Conservation (phyloP, 2,797 vertebrate genomes). For the Syncerus caffer region DNA sequence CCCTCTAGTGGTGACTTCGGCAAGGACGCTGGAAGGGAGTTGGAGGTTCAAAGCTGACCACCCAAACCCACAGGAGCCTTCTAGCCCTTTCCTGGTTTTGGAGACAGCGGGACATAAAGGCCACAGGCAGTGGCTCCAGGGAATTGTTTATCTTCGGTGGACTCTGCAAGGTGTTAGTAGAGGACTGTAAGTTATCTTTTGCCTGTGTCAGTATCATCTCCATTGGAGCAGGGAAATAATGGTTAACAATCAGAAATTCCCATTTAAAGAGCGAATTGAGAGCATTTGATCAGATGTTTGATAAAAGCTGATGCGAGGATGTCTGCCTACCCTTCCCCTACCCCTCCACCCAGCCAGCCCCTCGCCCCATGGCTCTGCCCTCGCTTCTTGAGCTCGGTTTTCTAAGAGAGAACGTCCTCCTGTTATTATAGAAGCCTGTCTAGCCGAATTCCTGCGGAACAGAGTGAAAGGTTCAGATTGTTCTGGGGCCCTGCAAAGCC, state of each 20-base stretch:
- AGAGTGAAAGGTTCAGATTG: not conserved
- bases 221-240: constrained; percentile 11
- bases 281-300: not conserved
- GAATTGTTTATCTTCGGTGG: not conserved
- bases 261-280: constrained; percentile 16
- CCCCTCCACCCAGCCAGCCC: no score
- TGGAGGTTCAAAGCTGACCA: not conserved
- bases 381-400: not conserved
- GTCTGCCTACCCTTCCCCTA: not conserved
- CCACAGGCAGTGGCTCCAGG: not conserved
- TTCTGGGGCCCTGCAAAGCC: not conserved
- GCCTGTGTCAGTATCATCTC: not conserved
- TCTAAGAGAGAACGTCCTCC: not conserved
- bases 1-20: constrained; percentile 77
- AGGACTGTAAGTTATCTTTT: not conserved
- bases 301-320: not conserved
- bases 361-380: no score
- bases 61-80: not conserved
- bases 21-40: not conserved
- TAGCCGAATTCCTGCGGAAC: not conserved
- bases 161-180: not conserved
- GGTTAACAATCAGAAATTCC: constrained; percentile 37
- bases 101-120: not conserved
- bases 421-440: not conserved
- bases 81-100: not conserved